Base-by-base conservation (phyloP, 2,113 vertebrate species). In the Anarhynchus alexandrinus region DNA sequence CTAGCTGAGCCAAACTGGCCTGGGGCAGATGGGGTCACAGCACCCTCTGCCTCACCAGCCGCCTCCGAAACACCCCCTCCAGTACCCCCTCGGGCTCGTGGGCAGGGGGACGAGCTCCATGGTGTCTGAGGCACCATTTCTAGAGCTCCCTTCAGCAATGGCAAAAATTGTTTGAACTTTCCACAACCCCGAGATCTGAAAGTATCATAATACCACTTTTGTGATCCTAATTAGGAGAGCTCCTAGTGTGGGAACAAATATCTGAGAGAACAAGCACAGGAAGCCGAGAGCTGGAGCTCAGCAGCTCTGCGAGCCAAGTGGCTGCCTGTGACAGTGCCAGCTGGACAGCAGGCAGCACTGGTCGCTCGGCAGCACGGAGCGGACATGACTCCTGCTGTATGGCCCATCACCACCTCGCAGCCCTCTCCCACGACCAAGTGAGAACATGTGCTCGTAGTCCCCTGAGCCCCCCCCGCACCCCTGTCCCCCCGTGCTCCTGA, bases 341-440 rank as follows among this genome's bases (percentile, higher is more conserved):
- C 62, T 11, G 71, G 45, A 29, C 70, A 13, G 11, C 34, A 8
- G 23, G 29, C 51, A 11, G 34, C 51, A 6, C 30, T 15, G 9
- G 45, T 22, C 3, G 0, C 69, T 32, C 6, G 15, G 45, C 5
- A 0, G 32, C 10, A 2, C 1, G 1, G 45, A 4, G 21, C 2
- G 7, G 51, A 47, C 40, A 19, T 1, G 2, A 17, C 61, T 66
- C n/a, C 71, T 12, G 42, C 18, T 4, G 1, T 42, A 10, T 4
- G 10, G n/a, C 45, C 43, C 45, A 6, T 9, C 59, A 10, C 61
- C 10, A 13, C n/a, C 58, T 29, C 2, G 1, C 42, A 22, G 42
- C 45, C 45, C 18, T 2, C 72, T n/a, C 30, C 52, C 52, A 13
- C 12, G 3, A 14, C 57, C 30, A 17, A 16, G 20, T 6, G 4